These are phyloP conservation scores for Triplophysa rosa DNA, from an alignment of 2,113 vertebrate species.

Conservation along the genomic window DNA sequence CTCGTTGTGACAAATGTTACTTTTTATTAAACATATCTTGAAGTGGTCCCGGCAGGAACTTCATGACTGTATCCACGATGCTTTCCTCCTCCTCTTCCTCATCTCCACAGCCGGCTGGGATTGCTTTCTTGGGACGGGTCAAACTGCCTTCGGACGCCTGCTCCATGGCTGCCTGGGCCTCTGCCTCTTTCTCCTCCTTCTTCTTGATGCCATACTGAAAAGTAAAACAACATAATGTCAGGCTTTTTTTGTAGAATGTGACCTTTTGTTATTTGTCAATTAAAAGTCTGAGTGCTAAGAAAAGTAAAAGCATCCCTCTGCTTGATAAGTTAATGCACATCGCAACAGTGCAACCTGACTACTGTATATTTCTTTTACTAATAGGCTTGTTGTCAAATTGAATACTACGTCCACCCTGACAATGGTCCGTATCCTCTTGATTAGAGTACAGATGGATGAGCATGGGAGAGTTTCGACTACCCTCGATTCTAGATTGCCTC, in stretches of 20 bases:
- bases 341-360: no score
- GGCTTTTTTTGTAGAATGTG: slow-evolving; percentile 45
- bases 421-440: not conserved
- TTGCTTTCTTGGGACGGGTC: slow-evolving; percentile 91
- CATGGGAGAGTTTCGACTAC: not conserved
- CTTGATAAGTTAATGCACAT: not conserved
- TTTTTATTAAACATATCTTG: slow-evolving; percentile 99
- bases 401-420: not conserved
- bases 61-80: slow-evolving; percentile 97
- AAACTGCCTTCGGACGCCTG: slow-evolving; percentile 91
- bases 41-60: slow-evolving; percentile 93
- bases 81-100: slow-evolving; percentile 91
- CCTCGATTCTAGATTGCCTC: not conserved
- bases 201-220: slow-evolving; percentile 95
- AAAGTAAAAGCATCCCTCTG: no score
- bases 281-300: slow-evolving; percentile 8
- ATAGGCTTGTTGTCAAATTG: not conserved
- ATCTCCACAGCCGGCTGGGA: slow-evolving; percentile 75
- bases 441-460: not conserved
- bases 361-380: no score
- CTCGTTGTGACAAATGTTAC: slow-evolving; percentile 66
- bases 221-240: slow-evolving; percentile 55
- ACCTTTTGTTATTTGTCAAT: no score
- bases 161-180: slow-evolving; percentile 92
- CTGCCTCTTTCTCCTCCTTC: slow-evolving; percentile 95